Base-by-base conservation (phyloP, 2,797 vertebrate genomes). In the Clarias platycephalus region DNA sequence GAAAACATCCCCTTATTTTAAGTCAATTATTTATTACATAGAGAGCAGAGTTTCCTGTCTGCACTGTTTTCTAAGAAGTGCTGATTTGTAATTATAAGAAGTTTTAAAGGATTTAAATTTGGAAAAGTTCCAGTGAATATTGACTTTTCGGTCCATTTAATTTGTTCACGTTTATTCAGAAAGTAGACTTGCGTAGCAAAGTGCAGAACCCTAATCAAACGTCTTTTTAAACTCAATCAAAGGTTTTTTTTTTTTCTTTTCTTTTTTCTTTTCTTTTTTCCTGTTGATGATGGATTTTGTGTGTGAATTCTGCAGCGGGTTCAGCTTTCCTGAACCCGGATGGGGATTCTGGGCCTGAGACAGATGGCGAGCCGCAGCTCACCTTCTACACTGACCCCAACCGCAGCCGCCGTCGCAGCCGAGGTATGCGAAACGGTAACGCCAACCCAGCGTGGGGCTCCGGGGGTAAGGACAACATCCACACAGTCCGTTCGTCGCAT, bases 341-440 rank as follows among this genome's bases (percentile, higher is more conserved):
- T 68, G 98, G 97, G 60, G 98, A 99, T 91, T 99, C 97, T 0
- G 96, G 97, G 84, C 97, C 97, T 0, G 98, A 99, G 93, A 97
- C 96, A 4, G 98, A 99, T 95, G 98, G 97, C 8, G 98, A 99
- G 91, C 97, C 98, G 88, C 98, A 99, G 93, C 95, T 99, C 92
- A 97, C 97, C 89, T 99, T 99, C 94, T 99, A 99, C 94, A 99
- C 98, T 0, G 98, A 99, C 90, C 98, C 98, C 55, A 98, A 98
- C 0, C 94, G 98, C 92, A 99, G 98, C 91, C 94, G 97, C 64
- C 95, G 97, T 80, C 97, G 98, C 87, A 98, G 97, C 93, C 94
- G 98, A 96, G 98, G 97, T 98, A 95, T 93, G 95, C 91, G 93
- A 92, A 93, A 92, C 26, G 95, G 95, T 93, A 95, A 95, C 87